phyloP scores from a whole-genome alignment of 2,888 invertebrate species.

The Peribatodes rhomboidaria region DNA sequence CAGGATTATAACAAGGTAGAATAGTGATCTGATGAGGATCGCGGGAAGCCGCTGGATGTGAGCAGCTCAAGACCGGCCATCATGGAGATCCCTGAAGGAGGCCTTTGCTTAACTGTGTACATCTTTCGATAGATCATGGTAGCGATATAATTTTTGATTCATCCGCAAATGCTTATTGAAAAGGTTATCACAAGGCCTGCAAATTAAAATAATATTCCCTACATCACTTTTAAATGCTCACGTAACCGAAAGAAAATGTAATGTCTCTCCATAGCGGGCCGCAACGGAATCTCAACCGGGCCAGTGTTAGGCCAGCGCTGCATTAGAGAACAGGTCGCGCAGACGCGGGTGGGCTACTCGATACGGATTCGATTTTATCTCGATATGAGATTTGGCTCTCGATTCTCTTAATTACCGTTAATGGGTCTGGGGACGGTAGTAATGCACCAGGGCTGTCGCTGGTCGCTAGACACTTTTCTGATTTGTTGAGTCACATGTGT shows the following conservation, averaged over 20 bases:
- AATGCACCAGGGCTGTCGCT: slow-evolving; percentile 56
- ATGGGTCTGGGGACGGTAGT: slow-evolving; percentile 69
- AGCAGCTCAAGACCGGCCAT: no score
- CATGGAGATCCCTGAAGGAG: no score
- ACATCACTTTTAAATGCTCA: neutral
- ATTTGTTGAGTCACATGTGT: neutral
- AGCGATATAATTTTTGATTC: no score
- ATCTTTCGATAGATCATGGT: no score
- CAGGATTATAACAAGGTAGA: no score
- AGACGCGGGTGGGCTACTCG: slow-evolving; percentile 77
- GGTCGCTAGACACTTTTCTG: slow-evolving; percentile 21
- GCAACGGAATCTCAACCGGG: slow-evolving; percentile 16
- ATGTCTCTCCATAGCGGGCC: neutral
- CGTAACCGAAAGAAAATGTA: neutral
- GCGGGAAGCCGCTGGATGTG: no score
- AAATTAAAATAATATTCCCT: no score
- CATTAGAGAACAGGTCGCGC: slow-evolving; percentile 41
- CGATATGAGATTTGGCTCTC: slow-evolving; percentile 76
- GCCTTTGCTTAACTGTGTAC: no score
- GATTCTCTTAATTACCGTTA: slow-evolving; percentile 84
- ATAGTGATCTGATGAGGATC: no score
- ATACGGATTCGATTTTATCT: slow-evolving; percentile 78
- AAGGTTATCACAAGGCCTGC: no score
- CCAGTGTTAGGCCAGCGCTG: slow-evolving; percentile 32
- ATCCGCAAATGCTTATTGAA: no score